Percentiles rank a stretch among this genome's conserved stretches.
Evolutionary conservation across 1,140 invertebrate genomes (phyloP).

Genomic region (Nymphalis io): DNA sequence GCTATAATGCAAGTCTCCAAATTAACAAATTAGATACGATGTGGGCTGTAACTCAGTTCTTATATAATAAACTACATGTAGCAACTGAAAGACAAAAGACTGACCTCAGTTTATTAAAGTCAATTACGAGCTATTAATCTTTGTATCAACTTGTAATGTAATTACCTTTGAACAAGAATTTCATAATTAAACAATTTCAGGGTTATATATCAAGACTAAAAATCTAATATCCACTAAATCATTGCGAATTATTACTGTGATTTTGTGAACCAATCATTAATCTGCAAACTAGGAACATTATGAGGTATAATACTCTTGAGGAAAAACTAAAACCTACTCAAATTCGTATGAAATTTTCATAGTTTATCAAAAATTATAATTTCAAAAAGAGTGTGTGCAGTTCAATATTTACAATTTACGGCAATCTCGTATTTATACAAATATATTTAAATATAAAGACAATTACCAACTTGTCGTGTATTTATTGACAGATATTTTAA

Average conservation of each 20-base stretch:
- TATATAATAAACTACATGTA: conserved; percentile 7
- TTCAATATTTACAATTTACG: no score
- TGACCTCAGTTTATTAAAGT: conserved; percentile 9
- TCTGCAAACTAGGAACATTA: not conserved
- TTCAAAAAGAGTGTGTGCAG: no score
- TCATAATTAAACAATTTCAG: conserved; percentile 13
- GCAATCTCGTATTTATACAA: no score
- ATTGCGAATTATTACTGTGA: not conserved
- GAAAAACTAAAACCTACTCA: no score
- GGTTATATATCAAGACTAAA: not conserved
- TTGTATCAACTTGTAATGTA: conserved; percentile 14
- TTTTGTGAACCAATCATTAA: not conserved
- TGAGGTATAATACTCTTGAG: no score
- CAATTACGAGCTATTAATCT: conserved; percentile 20
- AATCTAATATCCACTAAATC: conserved; percentile 2
- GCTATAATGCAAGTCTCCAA: not conserved
- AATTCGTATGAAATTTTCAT: no score
- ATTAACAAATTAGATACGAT: not conserved
- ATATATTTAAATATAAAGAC: no score
- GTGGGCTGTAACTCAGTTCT: not conserved
- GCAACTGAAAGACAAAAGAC: conserved; percentile 9
- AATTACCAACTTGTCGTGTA: no score
- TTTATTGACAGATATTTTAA: no score
- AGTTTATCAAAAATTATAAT: no score
- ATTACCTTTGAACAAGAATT: conserved; percentile 11